phyloP scores from a whole-genome alignment of 37 sponge, comb jelly and placozoan species.

The Chondrosia reniformis region DNA sequence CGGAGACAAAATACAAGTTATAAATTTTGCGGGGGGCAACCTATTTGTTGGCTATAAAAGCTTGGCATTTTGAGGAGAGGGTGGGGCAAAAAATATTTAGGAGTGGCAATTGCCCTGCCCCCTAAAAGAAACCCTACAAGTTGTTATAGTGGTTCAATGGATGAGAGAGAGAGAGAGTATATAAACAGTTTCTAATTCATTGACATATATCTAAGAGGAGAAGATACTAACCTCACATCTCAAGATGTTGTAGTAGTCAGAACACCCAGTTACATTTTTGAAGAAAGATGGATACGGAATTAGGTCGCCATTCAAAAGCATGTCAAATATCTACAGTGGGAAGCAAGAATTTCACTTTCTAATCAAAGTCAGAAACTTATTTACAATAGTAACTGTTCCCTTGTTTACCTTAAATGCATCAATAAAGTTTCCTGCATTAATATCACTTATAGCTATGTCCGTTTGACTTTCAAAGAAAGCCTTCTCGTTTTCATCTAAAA shows the following conservation, averaged over 20 bases:
- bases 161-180: too few species aligned
- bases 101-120: too few species aligned
- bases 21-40: too few species aligned
- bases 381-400: too few species aligned
- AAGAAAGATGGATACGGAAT: constrained; percentile 75
- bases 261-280: constrained; percentile 74
- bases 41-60: too few species aligned
- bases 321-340: constrained; percentile 57
- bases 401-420: constrained; percentile 62
- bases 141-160: too few species aligned
- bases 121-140: too few species aligned
- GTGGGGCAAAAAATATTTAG: too few species aligned
- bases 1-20: too few species aligned
- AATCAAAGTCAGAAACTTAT: not conserved
- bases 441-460: constrained; percentile 27
- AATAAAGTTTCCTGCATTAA: constrained; percentile 35
- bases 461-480: constrained; percentile 34
- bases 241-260: constrained; percentile 76
- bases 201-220: not conserved
- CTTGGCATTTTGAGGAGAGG: too few species aligned
- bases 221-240: constrained; percentile 27
- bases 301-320: constrained; percentile 75
- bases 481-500: constrained; percentile 57
- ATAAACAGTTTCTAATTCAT: too few species aligned
- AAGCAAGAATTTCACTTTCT: not conserved